phyloP scores from a whole-genome alignment of 2,888 invertebrate genomes.

The Chrysomela aeneicollis region DNA sequence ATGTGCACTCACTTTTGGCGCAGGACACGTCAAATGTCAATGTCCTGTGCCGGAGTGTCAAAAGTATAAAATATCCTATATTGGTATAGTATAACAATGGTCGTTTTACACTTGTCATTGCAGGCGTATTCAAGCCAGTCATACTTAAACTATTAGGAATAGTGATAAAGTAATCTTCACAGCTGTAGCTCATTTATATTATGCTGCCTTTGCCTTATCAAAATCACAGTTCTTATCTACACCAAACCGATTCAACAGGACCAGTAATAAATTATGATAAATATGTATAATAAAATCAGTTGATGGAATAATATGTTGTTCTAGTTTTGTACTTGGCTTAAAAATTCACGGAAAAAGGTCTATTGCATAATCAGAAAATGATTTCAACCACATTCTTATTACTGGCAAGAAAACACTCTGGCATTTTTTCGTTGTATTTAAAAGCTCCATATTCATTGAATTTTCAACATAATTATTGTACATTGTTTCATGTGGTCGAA shows the following conservation, averaged over 20 bases:
- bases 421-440: constrained; percentile 38
- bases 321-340: background rate
- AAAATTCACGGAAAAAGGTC: background rate
- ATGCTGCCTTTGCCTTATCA: constrained; percentile 34
- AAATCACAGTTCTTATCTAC: constrained; percentile 40
- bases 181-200: constrained; percentile 18
- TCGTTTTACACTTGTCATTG: constrained; percentile 35
- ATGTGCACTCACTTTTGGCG: too few relatives aligned
- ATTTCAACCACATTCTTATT: constrained; percentile 34
- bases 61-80: constrained; percentile 37
- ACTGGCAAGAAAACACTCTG: constrained; percentile 38
- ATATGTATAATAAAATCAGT: too few relatives aligned
- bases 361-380: constrained; percentile 13
- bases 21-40: too few relatives aligned
- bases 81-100: constrained; percentile 39
- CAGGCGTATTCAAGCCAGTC: constrained; percentile 27
- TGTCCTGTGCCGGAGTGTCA: background rate
- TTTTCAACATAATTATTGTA: constrained; percentile 32
- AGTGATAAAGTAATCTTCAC: constrained; percentile 9
- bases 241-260: constrained; percentile 18
- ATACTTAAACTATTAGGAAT: constrained; percentile 17
- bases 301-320: background rate
- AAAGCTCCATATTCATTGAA: constrained; percentile 33
- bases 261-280: background rate
- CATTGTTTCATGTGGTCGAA: constrained; percentile 30